Base-by-base conservation (phyloP, 2,113 vertebrate genomes). In the Chrysemys picta region DNA sequence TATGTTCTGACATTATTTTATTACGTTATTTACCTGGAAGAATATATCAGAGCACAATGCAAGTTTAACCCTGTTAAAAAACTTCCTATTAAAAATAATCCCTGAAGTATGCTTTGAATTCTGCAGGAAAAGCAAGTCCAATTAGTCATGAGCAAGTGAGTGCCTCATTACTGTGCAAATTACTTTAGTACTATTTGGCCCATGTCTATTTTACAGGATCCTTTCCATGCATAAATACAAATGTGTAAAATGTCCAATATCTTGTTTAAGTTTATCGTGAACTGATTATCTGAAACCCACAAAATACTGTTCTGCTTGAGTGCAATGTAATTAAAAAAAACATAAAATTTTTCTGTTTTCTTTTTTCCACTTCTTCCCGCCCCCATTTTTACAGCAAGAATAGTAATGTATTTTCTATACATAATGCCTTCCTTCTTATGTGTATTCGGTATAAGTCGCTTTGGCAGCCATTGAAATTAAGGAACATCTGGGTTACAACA, bases 161-260 rank as follows among this genome's bases (percentile, higher is more conserved):
- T 93, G 93, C 93, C 90, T 97, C 97, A 93, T 95, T 96, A 91
- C 96, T 94, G 96, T 96, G 96, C 91, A 94, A 94, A 93, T 96
- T 96, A 90, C 93, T 96, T 85, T 91, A 97, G 94, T 95, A 91
- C 95, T 90, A 91, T 97, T 97, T 97, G 95, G 96, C 76, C 94
- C 75, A 59, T 91, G 92, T 93, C 92, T 96, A 47, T 91, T 69
- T 92, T 81, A 57, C 56, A 86, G 85, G 93, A 8, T 53, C 91
- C 82, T 87, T 56, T 79, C 88, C 80, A 54, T 84, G 91, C 80
- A 89, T 95, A 96, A 95, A 95, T 89, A 79, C 91, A 94, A 91
- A 96, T 95, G 94, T 96, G 85, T 94, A 94, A 96, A 94, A 90
- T 81, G 92, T 88, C 93, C 88, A 86, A 89, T 95, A 94, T 93